Evolutionary conservation across 2,797 vertebrate species (phyloP).

Genomic region (Mormyrops attenuatus): DNA sequence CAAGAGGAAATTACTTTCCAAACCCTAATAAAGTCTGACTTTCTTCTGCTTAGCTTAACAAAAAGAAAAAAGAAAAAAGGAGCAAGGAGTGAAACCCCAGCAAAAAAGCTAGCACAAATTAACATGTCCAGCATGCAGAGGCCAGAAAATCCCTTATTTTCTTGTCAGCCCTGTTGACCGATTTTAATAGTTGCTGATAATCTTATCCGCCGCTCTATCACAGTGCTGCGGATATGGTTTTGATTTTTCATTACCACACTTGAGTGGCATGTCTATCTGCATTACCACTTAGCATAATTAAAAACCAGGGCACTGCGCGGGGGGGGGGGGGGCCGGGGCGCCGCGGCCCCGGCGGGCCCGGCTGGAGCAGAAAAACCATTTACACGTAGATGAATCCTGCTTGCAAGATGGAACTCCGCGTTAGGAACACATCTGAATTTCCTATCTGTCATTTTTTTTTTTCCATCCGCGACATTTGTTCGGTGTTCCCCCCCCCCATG

Average conservation of each 20-base stretch:
- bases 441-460: conserved; percentile 77
- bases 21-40: conserved; percentile 23
- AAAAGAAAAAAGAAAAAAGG: neutral
- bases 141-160: neutral
- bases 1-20: conserved; percentile 52
- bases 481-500: conserved; percentile 61
- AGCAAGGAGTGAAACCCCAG: conserved; percentile 50
- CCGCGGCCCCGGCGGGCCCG: no score
- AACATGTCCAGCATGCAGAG: conserved; percentile 30
- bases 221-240: conserved; percentile 22
- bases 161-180: conserved; percentile 37
- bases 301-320: conserved; percentile 16
- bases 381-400: conserved; percentile 99
- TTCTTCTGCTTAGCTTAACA: conserved; percentile 31
- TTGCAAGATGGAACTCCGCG: conserved; percentile 99
- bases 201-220: conserved; percentile 27
- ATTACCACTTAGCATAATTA: conserved; percentile 25
- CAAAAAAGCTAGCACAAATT: conserved; percentile 53
- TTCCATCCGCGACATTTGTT: conserved; percentile 78
- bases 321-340: conserved; percentile 32
- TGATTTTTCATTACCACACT: conserved; percentile 30
- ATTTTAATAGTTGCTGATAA: conserved; percentile 25
- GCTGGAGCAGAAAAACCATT: conserved; percentile 70
- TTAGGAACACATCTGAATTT: conserved; percentile 98
- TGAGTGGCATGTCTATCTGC: conserved; percentile 23